Conservation (phyloP, 2,113 vertebrate species). For the Haplotaxodon microlepis region DNA sequence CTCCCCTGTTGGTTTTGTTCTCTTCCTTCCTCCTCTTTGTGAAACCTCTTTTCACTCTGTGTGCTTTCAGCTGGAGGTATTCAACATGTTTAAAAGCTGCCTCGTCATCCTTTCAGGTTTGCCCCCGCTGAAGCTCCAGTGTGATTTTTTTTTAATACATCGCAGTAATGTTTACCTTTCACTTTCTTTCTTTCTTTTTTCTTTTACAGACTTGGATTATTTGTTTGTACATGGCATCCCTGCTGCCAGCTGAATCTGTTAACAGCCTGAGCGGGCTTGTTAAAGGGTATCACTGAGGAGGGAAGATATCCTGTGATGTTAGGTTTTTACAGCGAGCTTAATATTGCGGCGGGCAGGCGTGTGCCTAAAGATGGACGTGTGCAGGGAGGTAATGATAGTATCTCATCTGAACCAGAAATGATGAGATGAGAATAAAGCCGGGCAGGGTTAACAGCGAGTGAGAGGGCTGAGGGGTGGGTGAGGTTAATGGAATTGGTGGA, state of each 20-base stretch:
- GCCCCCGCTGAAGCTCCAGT: not conserved
- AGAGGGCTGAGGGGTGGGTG: conserved; percentile 22
- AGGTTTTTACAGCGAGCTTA: conserved; percentile 6
- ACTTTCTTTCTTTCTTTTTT: not conserved
- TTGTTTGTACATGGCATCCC: conserved; percentile 22
- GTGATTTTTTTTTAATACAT: not conserved
- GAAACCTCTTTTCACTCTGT: not conserved
- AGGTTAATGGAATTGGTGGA: conserved; percentile 70
- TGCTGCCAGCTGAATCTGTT: conserved; percentile 26
- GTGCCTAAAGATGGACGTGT: not conserved
- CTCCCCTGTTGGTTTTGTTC: not conserved
- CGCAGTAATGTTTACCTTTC: conserved; percentile 33
- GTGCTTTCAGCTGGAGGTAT: conserved; percentile 4
- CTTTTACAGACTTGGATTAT: conserved; percentile 25
- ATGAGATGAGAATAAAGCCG: conserved; percentile 34
- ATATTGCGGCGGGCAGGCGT: not conserved
- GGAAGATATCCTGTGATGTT: not conserved
- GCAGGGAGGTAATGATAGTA: conserved; percentile 15
- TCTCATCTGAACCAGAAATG: conserved; percentile 47
- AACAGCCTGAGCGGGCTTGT: conserved; percentile 13
- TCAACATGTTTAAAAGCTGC: conserved; percentile 35
- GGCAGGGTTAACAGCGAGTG: conserved; percentile 39
- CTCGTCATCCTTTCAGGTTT: conserved; percentile 21
- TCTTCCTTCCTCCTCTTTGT: conserved; percentile 20
- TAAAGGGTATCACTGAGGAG: conserved; percentile 27